A percentile compares a stretch with the other conserved stretches of the same genome.
These are phyloP conservation scores for Melospiza melodia DNA, from an alignment of 2,113 vertebrate genomes.

Conservation along the genomic window DNA sequence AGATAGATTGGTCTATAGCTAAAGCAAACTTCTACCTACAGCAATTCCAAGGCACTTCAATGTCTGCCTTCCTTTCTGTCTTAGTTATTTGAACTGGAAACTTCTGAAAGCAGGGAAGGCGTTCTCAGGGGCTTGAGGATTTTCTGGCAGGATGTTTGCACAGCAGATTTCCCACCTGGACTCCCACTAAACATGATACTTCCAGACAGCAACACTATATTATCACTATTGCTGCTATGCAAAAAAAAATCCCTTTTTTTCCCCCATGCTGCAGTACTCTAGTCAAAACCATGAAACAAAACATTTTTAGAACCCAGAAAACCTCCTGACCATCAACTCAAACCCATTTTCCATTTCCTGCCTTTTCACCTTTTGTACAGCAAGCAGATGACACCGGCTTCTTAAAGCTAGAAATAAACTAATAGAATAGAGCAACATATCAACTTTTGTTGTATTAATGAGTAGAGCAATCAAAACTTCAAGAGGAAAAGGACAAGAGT, in stretches of 20 bases:
- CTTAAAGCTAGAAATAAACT: neutral
- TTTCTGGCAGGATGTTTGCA: neutral
- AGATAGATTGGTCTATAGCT: neutral
- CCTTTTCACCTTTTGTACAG: neutral
- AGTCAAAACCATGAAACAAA: neutral
- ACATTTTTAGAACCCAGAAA: neutral
- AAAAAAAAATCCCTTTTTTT: neutral
- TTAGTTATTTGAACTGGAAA: neutral
- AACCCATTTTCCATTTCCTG: neutral
- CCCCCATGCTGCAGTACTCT: neutral
- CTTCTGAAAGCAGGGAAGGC: neutral
- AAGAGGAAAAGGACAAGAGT: neutral
- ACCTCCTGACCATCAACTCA: neutral
- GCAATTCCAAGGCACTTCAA: neutral
- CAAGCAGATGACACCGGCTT: neutral
- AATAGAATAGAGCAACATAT: neutral
- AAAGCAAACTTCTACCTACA: neutral
- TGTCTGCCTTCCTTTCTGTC: neutral
- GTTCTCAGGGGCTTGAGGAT: accelerated
- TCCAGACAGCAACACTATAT: neutral
- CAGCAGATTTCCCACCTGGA: neutral
- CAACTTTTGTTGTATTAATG: neutral
- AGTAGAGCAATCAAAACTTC: neutral
- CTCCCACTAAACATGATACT: neutral
- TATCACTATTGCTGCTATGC: neutral